Evolutionary conservation across 2,113 vertebrate species (phyloP), one percentile per base, ranked within the genome.

Genomic region (Etia nguti): DNA sequence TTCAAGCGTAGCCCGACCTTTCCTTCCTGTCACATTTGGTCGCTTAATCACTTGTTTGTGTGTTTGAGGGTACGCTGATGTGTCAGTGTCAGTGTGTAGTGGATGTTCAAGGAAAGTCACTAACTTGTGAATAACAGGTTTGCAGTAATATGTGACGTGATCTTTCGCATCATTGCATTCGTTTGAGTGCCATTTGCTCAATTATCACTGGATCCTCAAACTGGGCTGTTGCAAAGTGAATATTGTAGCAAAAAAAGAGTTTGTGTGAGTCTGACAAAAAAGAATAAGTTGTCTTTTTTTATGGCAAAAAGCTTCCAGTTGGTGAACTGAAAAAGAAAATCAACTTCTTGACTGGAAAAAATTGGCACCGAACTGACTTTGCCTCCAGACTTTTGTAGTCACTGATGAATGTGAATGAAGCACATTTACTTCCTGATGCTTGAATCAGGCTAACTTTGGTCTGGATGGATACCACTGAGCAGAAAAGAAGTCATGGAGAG

Each of bases 361-460:
- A 91, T 86, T 83, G 55, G 12, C 3, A 4, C 29, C 60, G 24
- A 55, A 43, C 6, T 73, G 83, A 84, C 80, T 87, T 85, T 50
- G 18, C 43, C 70, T 56, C 26, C 10, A 80, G 81, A 65, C 73
- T 73, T 18, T 48, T 26, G 6, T 62, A n/a, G 68, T 52, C 52
- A 84, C 80, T 79, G 85, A 86, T 85, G 55, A 85, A 86, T 80
- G 13, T 81, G 79, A 86, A 84, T 29, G 83, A 55, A 56, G 24
- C 75, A 77, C 50, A 59, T 88, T 83, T 68, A 36, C 70, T 77
- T 77, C 48, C 34, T 43, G 12, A 8, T 83, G 83, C 81, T 75
- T 16, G 62, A 87, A 81, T 90, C 15, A 79, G 50, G 46, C 50
- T 65, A 8, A 81, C 80, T 79, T 82, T n/a, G 38, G 75, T 80